Evolutionary conservation across 1,140 invertebrate genomes (phyloP).

Genomic region (Neodiprion virginianus): DNA sequence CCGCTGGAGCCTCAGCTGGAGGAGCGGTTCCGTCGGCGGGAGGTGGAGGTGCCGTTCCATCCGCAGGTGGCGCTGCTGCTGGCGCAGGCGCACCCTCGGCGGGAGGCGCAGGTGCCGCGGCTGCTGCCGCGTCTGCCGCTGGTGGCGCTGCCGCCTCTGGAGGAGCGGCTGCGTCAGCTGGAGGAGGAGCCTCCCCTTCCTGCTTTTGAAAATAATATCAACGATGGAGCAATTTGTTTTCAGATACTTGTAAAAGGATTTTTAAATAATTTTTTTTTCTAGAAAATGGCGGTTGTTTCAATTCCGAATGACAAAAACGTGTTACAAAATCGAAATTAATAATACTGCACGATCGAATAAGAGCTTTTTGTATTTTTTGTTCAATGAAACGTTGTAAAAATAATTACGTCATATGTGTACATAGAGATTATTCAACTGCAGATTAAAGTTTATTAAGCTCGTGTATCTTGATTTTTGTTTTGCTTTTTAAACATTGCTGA

Average conservation of each 20-base stretch:
- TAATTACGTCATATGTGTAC: too few relatives aligned
- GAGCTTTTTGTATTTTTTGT: too few relatives aligned
- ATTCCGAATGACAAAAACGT: conserved; percentile 19
- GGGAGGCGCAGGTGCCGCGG: conserved; percentile 52
- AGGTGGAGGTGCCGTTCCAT: conserved; percentile 55
- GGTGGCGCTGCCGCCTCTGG: conserved; percentile 48
- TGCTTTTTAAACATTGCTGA: too few relatives aligned
- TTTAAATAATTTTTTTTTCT: not conserved
- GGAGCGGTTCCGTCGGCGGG: conserved; percentile 35
- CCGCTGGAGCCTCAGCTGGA: conserved; percentile 44
- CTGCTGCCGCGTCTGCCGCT: conserved; percentile 51
- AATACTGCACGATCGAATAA: too few relatives aligned
- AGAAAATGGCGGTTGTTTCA: conserved; percentile 18
- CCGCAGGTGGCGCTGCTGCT: conserved; percentile 56
- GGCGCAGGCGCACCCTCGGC: conserved; percentile 57
- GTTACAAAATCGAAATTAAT: too few relatives aligned
- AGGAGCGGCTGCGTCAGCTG: conserved; percentile 34
- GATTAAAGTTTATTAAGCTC: too few relatives aligned
- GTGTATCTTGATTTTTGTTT: too few relatives aligned
- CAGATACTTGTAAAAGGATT: not conserved
- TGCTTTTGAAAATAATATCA: conserved; percentile 16
- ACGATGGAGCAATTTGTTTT: conserved; percentile 1
- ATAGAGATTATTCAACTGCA: too few relatives aligned
- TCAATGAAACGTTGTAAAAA: too few relatives aligned
- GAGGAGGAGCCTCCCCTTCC: conserved; percentile 26